phyloP scores from a whole-genome alignment of 2,797 vertebrate species.

The Squalus acanthias region DNA sequence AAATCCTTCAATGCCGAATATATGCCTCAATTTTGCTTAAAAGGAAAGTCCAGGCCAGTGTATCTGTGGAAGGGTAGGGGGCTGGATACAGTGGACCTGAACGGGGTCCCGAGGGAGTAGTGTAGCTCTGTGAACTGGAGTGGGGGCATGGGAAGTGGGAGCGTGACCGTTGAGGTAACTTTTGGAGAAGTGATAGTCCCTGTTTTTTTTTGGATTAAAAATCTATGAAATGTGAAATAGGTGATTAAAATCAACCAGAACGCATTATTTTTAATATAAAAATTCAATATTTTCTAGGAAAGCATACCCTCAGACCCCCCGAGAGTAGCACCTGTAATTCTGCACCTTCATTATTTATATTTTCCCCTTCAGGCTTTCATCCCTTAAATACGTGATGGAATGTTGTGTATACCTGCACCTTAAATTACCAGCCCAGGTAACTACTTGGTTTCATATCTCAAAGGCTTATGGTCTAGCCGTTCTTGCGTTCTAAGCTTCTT shows the following conservation, averaged over 20 bases:
- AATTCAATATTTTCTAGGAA: not conserved
- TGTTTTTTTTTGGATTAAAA: not conserved
- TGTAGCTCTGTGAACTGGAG: not conserved
- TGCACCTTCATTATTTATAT: not conserved
- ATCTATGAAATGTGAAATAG: constrained; percentile 2
- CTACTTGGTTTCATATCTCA: not conserved
- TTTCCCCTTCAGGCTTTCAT: not conserved
- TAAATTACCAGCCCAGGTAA: not conserved
- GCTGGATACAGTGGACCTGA: not conserved
- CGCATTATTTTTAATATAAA: not conserved
- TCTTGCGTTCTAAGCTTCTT: too few relatives aligned
- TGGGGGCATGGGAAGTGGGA: not conserved
- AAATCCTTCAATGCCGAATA: not conserved
- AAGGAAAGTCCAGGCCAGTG: too few relatives aligned
- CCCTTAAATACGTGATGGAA: not conserved
- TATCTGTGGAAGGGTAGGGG: too few relatives aligned
- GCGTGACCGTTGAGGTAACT: not conserved
- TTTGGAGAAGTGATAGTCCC: not conserved
- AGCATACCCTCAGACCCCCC: not conserved
- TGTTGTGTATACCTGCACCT: not conserved
- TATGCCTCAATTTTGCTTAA: not conserved
- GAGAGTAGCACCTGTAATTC: too few relatives aligned
- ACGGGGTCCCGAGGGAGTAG: not conserved
- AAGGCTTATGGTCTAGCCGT: too few relatives aligned
- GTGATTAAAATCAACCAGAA: not conserved